Base-by-base conservation (phyloP, 1,140 invertebrate genomes). In the Glossosoma conforme region DNA sequence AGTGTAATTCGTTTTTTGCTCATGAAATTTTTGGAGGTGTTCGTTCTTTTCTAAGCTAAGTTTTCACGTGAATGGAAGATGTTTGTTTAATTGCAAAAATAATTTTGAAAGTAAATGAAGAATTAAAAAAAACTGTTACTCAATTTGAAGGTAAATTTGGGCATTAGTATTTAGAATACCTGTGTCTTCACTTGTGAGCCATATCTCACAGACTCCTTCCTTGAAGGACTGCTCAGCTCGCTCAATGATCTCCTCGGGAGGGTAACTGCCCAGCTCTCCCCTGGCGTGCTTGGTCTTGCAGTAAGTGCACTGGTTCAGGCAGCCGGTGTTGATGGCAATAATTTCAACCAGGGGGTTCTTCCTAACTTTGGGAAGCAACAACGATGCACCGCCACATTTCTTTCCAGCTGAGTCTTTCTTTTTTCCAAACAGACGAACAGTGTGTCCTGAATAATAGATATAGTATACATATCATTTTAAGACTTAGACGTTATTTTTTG, bases 261-360 rank as follows among this genome's bases (percentile, higher is more conserved):
- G 81, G 73, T 98, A 99, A 67, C 93, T 97, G 0, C 90, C 93
- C 1, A 99, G 67, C 65, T 98, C 89, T 0, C 97, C 97, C 54
- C 96, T 71, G 0, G 96, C 96, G 72, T 97, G 93, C 67, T 98
- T 98, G 0, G 96, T 99, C 70, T 98, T 98, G 64, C 96, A 98
- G 65, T 98, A 99, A 0, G 96, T 98, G 66, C 97, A 99, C 60
- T 97, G 91, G 74, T 99, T 99, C 3, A 99, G 70, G 65, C 97
- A 99, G 0, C 95, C 97, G 2, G 93, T 97, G 68, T 94, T 98
- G 11, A 99, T 97, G 0, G 97, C 84, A 55, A 99, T 96, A 42
- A 99, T 98, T 78, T 99, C 97, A 54, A 99, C 90, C 0, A 98
- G 74, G 3, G 93, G 91, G 76, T 99, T 99, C 64, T 89, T 87